phyloP scores from a whole-genome alignment of 2,797 vertebrate species.

The Schizopygopsis pylzovi region DNA sequence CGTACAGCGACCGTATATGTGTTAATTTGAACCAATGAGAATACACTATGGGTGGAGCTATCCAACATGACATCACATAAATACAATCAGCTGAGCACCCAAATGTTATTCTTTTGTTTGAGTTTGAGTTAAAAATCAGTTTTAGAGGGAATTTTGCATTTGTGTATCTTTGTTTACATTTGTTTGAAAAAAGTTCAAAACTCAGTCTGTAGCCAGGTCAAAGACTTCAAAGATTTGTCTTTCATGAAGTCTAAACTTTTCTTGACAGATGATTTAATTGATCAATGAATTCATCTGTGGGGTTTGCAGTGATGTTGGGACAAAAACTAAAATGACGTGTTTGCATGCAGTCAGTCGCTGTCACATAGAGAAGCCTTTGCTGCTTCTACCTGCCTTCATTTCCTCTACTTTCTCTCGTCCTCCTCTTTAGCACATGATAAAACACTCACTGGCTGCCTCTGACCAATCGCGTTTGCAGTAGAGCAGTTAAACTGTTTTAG shows the following conservation, averaged over 20 bases:
- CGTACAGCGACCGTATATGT: not conserved
- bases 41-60: not conserved
- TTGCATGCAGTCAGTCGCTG: constrained; percentile 26
- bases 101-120: not conserved
- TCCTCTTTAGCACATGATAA: constrained; percentile 72
- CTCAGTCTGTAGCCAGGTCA: not conserved
- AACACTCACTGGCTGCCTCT: constrained; percentile 65
- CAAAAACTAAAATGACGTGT: not conserved
- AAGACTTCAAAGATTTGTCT: not conserved
- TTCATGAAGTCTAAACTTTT: not conserved
- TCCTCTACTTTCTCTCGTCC: constrained; percentile 56
- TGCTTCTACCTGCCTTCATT: constrained; percentile 53
- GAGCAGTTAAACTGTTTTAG: constrained; percentile 73
- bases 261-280: not conserved
- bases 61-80: not conserved
- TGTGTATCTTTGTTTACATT: not conserved
- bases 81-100: not conserved
- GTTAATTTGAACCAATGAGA: not conserved
- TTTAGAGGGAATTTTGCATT: too few relatives aligned
- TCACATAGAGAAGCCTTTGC: constrained; percentile 50
- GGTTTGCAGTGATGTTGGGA: not conserved
- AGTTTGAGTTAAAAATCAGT: too few relatives aligned
- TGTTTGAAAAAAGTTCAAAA: not conserved
- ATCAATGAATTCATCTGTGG: not conserved
- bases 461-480: constrained; percentile 70